A percentile compares a stretch with the other conserved stretches of the same genome.
Conservation (phyloP, 2,797 vertebrate genomes). For the Onychomys torridus region DNA sequence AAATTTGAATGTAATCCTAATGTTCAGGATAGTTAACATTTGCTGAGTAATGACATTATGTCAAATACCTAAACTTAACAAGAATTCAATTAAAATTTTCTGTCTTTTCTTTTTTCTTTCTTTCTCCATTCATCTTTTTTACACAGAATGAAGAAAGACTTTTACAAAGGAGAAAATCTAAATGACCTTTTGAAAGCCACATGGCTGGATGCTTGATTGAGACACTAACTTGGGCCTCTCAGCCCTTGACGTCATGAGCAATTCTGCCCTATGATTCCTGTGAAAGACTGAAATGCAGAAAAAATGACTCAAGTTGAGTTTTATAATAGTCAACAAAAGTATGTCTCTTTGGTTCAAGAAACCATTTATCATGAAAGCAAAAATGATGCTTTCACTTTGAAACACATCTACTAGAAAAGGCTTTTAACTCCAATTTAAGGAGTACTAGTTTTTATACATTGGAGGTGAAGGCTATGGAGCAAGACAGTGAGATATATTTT, state of each 20-base stretch:
- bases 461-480: background rate
- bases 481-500: slow-evolving; percentile 9
- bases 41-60: background rate
- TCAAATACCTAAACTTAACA: background rate
- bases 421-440: background rate
- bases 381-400: background rate
- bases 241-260: background rate
- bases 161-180: background rate
- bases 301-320: slow-evolving; percentile 5
- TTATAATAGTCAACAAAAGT: background rate
- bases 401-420: background rate
- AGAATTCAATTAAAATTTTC: background rate
- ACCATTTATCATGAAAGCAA: slow-evolving; percentile 32
- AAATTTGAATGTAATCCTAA: background rate
- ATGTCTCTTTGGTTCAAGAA: background rate
- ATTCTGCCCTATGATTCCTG: background rate
- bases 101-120: background rate
- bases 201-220: background rate
- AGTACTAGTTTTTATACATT: background rate
- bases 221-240: background rate
- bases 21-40: background rate
- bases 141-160: background rate
- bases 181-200: background rate
- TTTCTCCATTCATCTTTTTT: background rate
- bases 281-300: background rate